Conservation (phyloP, 64 coral and sea anemone species). For the Montipora capricornis region DNA sequence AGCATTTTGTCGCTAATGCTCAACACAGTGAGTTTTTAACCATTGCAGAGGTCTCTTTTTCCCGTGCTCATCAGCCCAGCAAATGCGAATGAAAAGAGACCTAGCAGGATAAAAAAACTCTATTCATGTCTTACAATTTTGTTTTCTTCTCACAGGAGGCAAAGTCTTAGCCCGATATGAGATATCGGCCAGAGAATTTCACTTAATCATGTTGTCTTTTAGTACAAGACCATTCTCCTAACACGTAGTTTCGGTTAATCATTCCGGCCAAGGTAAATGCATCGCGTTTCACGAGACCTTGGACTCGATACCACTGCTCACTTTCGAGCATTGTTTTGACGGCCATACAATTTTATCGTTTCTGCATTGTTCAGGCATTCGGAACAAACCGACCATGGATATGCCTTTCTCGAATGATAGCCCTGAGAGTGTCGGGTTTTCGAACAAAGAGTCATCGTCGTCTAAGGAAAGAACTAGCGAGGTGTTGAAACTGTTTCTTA, state of each 20-base stretch:
- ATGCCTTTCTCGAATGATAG: slow-evolving; percentile 90
- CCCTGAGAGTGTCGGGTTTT: slow-evolving; percentile 74
- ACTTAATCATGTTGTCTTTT: slow-evolving; percentile 51
- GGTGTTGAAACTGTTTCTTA: slow-evolving; percentile 85
- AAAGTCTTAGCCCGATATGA: too few relatives aligned
- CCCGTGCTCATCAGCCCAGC: too few relatives aligned
- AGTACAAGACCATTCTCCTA: slow-evolving; percentile 89
- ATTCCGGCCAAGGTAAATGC: slow-evolving; percentile 67
- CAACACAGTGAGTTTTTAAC: too few relatives aligned
- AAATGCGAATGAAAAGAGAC: too few relatives aligned
- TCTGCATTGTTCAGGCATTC: slow-evolving; percentile 84
- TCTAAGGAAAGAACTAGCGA: slow-evolving; percentile 86
- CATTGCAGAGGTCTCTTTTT: too few relatives aligned
- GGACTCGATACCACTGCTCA: slow-evolving; percentile 86
- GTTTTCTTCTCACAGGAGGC: too few relatives aligned
- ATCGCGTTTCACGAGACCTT: slow-evolving; percentile 81
- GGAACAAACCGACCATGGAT: slow-evolving; percentile 79
- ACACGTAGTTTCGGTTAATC: slow-evolving; percentile 74
- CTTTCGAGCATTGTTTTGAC: slow-evolving; percentile 77
- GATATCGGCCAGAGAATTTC: too few relatives aligned
- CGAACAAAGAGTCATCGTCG: slow-evolving; percentile 83
- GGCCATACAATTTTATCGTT: slow-evolving; percentile 72
- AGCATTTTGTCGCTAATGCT: too few relatives aligned
- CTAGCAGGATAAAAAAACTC: too few relatives aligned
- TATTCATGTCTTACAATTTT: too few relatives aligned